These are phyloP conservation scores for Neodon shergylaensis DNA, from an alignment of 2,113 vertebrate genomes.

Conservation along the genomic window DNA sequence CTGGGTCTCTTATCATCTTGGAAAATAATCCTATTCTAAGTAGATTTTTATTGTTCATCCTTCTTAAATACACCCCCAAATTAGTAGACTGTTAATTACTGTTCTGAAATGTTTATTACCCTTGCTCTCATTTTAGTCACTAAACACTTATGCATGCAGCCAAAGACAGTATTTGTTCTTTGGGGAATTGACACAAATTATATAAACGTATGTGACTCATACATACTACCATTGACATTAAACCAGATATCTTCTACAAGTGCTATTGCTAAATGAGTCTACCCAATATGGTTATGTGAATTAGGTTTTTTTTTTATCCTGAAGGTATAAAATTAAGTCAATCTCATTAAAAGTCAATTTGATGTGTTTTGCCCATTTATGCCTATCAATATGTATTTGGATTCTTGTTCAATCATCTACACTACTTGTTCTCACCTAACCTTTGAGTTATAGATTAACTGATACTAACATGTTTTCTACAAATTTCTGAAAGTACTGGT, in stretches of 20 bases:
- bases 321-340: background rate
- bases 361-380: background rate
- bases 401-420: constrained; percentile 18
- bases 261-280: constrained; percentile 5
- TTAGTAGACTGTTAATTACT: constrained; percentile 59
- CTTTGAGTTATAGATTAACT: background rate
- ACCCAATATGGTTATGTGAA: background rate
- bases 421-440: background rate
- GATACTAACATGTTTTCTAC: background rate
- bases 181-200: constrained; percentile 63
- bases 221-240: constrained; percentile 58
- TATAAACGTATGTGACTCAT: constrained; percentile 40
- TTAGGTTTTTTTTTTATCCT: background rate
- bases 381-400: background rate
- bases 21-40: constrained; percentile 41
- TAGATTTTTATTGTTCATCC: constrained; percentile 33
- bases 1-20: background rate
- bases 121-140: constrained; percentile 48
- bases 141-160: constrained; percentile 27
- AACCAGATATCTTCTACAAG: constrained; percentile 64
- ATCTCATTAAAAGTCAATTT: constrained; percentile 45
- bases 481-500: background rate
- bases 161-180: constrained; percentile 49
- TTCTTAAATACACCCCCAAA: background rate
- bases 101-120: constrained; percentile 42